Evolutionary conservation across 2,797 vertebrate genomes (phyloP), one percentile per base, ranked within the genome.

Genomic region (Trematomus bernacchii): DNA sequence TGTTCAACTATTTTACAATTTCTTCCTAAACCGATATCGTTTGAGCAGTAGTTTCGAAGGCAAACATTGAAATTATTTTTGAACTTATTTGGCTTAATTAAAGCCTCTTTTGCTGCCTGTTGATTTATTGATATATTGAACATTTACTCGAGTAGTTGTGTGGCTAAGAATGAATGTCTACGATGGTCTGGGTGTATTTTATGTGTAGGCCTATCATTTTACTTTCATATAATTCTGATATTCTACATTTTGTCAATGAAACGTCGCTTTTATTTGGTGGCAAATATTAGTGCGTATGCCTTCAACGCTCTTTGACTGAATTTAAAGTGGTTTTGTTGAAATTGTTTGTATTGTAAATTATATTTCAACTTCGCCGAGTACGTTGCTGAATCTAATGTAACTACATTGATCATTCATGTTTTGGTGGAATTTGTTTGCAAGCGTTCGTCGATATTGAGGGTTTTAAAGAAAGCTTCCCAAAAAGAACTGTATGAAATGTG

Each of bases 401-500:
- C 3, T 1, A 2, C 3, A 0, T 42, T 0, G 3, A 2, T 19
- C 5, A 3, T 10, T 16, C 0, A 2, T 3, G 0, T 6, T 33
- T 13, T n/a, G 6, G 3, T 15, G 4, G 6, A 0, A 7, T 66
- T 37, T 19, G 18, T 61, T 53, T 73, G 33, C 10, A 19, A 44
- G 4, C 12, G n/a, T 64, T 71, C 21, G 30, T 15, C 1, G n/a
- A 5, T 73, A 5, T 37, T 46, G 6, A 52, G 21, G 4, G 33
- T 76, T 85, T 73, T 83, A 47, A 88, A 94, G 91, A 91, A 94
- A 94, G 84, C 79, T 85, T 42, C 59, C 60, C 68, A 63, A 80
- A 86, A 88, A 27, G 27, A 87, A 88, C 84, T 59, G 87, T 88
- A 87, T 91, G 92, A 95, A 95, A 94, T 91, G 89, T 90, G 93